Evolutionary conservation across 2,113 vertebrate genomes (phyloP).

Genomic region (Rousettus leschenaultii): DNA sequence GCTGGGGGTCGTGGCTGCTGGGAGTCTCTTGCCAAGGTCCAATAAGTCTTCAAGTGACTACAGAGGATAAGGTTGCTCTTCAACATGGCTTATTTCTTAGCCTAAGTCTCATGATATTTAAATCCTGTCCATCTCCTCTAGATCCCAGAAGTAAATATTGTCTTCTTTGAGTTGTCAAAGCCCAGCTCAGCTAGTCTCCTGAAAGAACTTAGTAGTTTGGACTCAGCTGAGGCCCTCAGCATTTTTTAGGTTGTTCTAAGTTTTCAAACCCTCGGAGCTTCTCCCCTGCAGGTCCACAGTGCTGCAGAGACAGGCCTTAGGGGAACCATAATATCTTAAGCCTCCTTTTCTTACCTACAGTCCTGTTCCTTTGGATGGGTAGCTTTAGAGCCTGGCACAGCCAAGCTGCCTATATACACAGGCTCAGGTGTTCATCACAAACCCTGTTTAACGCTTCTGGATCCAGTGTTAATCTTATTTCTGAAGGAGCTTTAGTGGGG

Average conservation of each 20-base stretch:
- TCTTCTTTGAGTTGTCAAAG: not conserved
- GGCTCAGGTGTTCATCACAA: not conserved
- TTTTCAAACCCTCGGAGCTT: not conserved
- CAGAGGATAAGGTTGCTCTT: not conserved
- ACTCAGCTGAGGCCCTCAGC: not conserved
- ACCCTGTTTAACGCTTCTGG: not conserved
- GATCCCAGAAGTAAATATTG: not conserved
- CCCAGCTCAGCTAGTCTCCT: not conserved
- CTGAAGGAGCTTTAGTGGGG: not conserved
- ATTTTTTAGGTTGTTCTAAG: not conserved
- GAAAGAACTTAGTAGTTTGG: not conserved
- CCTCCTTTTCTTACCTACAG: not conserved
- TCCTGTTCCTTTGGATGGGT: not conserved
- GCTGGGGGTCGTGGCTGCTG: not conserved
- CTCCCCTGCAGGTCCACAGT: not conserved
- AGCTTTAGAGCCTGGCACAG: not conserved
- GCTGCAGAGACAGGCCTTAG: not conserved
- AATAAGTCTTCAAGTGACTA: not conserved
- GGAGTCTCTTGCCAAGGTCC: not conserved
- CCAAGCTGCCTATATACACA: not conserved
- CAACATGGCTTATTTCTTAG: not conserved
- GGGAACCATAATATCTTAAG: not conserved
- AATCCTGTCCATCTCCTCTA: not conserved
- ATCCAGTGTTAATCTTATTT: not conserved
- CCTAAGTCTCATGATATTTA: not conserved